These are phyloP conservation scores for Triops cancriformis DNA, from an alignment of 1,140 invertebrate species.

Conservation along the genomic window DNA sequence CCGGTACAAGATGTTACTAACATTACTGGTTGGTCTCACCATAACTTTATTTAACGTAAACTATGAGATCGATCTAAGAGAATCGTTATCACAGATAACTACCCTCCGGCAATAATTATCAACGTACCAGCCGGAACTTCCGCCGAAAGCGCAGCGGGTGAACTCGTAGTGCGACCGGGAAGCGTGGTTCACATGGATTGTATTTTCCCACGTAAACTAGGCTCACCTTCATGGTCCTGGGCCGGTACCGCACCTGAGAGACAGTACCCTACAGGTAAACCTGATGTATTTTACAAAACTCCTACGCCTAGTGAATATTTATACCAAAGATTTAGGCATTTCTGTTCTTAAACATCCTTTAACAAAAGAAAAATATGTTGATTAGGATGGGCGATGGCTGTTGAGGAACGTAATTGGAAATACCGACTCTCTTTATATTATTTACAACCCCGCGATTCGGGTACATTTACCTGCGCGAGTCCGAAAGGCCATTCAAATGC, in stretches of 20 bases:
- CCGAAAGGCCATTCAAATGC: constrained; percentile 70
- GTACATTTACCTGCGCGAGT: constrained; percentile 71
- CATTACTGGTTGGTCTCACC: constrained; percentile 56
- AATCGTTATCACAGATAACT: constrained; percentile 52
- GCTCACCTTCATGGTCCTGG: constrained; percentile 82
- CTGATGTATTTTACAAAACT: too few species aligned
- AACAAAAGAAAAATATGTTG: too few species aligned
- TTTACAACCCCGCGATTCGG: constrained; percentile 68
- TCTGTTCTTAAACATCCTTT: too few species aligned
- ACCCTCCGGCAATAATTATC: constrained; percentile 72
- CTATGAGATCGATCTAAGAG: neutral
- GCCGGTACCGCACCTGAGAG: constrained; percentile 55
- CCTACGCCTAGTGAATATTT: too few species aligned
- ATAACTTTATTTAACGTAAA: neutral
- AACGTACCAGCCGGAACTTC: constrained; percentile 68
- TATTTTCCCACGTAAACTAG: constrained; percentile 59
- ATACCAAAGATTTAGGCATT: too few species aligned
- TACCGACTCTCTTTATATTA: constrained; percentile 75
- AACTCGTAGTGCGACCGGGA: constrained; percentile 68
- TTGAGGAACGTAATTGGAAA: constrained; percentile 65
- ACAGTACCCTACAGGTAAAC: constrained; percentile 63
- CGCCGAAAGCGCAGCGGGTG: constrained; percentile 63
- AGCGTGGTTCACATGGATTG: constrained; percentile 76
- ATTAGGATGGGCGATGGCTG: constrained; percentile 64
- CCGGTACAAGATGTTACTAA: constrained; percentile 55